These are phyloP conservation scores for Mactra quadrangularis DNA, from an alignment of 1,140 invertebrate genomes.

Conservation along the genomic window DNA sequence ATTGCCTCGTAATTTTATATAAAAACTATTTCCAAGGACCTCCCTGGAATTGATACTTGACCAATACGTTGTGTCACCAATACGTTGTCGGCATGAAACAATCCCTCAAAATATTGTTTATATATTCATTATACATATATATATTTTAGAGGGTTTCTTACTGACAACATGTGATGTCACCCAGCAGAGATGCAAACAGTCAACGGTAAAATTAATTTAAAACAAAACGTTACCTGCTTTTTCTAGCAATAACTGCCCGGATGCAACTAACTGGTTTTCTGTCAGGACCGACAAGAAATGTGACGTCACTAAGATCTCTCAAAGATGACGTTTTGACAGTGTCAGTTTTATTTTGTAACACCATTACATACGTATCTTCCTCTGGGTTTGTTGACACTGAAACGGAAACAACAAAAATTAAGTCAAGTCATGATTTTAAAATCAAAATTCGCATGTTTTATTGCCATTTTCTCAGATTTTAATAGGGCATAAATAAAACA, in stretches of 20 bases:
- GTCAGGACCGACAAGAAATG: conserved; percentile 96
- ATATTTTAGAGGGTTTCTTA: too few relatives aligned
- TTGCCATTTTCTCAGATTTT: not conserved
- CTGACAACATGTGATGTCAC: too few relatives aligned
- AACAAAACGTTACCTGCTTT: conserved; percentile 92
- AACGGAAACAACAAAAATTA: not conserved
- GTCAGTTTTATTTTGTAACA: conserved; percentile 38
- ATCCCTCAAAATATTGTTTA: too few relatives aligned
- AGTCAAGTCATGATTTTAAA: not conserved
- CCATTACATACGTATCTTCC: conserved; percentile 58
- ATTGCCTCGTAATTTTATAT: too few relatives aligned
- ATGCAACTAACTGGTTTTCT: conserved; percentile 96
- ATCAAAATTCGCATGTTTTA: not conserved
- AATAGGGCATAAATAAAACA: too few relatives aligned
- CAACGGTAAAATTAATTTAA: too few relatives aligned
- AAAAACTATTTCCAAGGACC: too few relatives aligned
- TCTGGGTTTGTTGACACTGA: conserved; percentile 48
- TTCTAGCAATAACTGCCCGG: conserved; percentile 93
- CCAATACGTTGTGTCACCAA: too few relatives aligned
- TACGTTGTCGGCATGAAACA: too few relatives aligned
- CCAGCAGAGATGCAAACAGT: too few relatives aligned
- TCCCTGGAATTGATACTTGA: too few relatives aligned
- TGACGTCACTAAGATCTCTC: conserved; percentile 97
- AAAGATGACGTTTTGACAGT: conserved; percentile 86
- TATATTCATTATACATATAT: too few relatives aligned